A percentile compares a stretch with the other conserved stretches of the same genome.
These are phyloP conservation scores for Enteromius paludinosus DNA, from an alignment of 2,797 vertebrate species.

Conservation along the genomic window DNA sequence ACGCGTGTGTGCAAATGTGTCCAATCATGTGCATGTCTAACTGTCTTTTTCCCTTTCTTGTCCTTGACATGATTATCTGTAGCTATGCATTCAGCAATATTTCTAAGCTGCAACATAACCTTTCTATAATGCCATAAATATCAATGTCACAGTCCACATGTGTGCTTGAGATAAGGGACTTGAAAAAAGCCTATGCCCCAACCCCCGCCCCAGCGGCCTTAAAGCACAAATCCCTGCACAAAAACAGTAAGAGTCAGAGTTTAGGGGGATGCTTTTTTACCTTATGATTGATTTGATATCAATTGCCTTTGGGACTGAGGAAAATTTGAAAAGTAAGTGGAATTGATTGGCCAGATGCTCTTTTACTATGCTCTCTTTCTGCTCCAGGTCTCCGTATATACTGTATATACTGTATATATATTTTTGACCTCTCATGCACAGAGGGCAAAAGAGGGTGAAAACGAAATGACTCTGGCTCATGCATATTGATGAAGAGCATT, in stretches of 20 bases:
- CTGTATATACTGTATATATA: no score
- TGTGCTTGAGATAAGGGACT: not conserved
- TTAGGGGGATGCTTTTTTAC: conserved; percentile 14
- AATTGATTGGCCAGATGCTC: conserved; percentile 36
- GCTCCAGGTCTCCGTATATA: not conserved
- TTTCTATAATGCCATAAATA: conserved; percentile 17
- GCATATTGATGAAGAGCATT: conserved; percentile 52
- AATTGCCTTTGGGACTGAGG: conserved; percentile 38
- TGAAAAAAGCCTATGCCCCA: not conserved
- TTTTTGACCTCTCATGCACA: conserved; percentile 10
- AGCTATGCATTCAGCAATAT: not conserved
- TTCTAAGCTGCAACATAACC: conserved; percentile 10
- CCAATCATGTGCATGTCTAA: not conserved
- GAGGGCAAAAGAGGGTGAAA: conserved; percentile 44
- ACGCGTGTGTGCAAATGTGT: not conserved
- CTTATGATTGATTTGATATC: conserved; percentile 54
- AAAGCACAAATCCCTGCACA: conserved; percentile 1
- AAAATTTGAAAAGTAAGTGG: conserved; percentile 54
- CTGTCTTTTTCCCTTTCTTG: not conserved
- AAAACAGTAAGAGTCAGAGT: not conserved
- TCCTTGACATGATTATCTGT: not conserved
- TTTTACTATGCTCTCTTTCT: conserved; percentile 3
- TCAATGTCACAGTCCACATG: not conserved
- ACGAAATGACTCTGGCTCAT: conserved; percentile 50
- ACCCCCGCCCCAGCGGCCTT: not conserved